These are phyloP conservation scores for Syritta pipiens DNA, from an alignment of 2,888 invertebrate species.

Conservation along the genomic window DNA sequence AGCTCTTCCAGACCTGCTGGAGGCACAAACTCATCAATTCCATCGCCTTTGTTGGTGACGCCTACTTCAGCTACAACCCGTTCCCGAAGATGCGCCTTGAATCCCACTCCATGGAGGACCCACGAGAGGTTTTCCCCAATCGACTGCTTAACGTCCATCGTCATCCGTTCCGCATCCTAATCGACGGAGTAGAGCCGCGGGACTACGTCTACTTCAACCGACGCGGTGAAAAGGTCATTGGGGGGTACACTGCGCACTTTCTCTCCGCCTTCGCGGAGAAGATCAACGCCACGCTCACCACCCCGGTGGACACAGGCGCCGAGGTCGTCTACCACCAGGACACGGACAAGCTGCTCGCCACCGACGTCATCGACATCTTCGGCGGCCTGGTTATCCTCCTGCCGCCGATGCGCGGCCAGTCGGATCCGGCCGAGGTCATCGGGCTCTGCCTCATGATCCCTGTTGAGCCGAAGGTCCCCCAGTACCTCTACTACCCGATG, in stretches of 20 bases:
- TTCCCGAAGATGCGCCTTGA: conserved; percentile 8
- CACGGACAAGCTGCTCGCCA: not conserved
- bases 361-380: conserved; percentile 18
- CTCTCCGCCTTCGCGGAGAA: not conserved
- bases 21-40: conserved; percentile 19
- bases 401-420: conserved; percentile 12
- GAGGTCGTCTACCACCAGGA: conserved; percentile 21
- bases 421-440: conserved; percentile 7
- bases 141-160: conserved; percentile 12
- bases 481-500: conserved; percentile 32
- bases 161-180: conserved; percentile 13
- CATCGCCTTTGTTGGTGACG: not conserved
- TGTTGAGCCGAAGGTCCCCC: conserved; percentile 23
- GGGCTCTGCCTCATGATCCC: conserved; percentile 27
- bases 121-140: conserved; percentile 12
- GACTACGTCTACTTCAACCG: conserved; percentile 32
- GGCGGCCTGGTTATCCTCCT: conserved; percentile 17
- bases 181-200: conserved; percentile 27
- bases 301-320: not conserved
- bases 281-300: conserved; percentile 16
- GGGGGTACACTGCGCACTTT: conserved; percentile 9
- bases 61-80: conserved; percentile 18
- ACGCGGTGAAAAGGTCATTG: not conserved
- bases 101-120: not conserved
- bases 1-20: conserved; percentile 19